Evolutionary conservation across 2,888 invertebrate genomes (phyloP), one percentile per base, ranked within the genome.

Genomic region (Folsomia manolachei): DNA sequence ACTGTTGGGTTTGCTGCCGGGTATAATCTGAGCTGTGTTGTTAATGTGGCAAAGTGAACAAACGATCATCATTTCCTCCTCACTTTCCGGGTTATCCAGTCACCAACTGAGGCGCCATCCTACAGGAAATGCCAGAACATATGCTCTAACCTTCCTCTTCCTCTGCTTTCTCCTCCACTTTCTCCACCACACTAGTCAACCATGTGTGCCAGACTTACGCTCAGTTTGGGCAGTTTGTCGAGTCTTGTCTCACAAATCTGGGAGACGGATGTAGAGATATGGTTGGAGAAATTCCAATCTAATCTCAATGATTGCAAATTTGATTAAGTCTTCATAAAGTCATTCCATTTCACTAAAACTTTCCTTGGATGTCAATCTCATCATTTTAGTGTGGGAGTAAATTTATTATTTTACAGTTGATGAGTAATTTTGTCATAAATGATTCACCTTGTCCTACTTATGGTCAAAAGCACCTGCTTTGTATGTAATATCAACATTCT

Each of bases 251-350:
- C n/a, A n/a, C n/a, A n/a, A n/a, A n/a, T n/a, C n/a, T n/a, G n/a
- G n/a, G n/a, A n/a, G n/a, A n/a, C n/a, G n/a, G n/a, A n/a, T n/a
- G n/a, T n/a, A n/a, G n/a, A n/a, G n/a, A n/a, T n/a, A n/a, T n/a
- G n/a, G 18, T 51, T 11, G 39, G 39, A 39, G 39, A 56, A 56
- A 56, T 56, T 56, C 56, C 19, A 56, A 56, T 56, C 56, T 56
- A 7, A 56, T 56, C 56, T 56, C 56, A 56, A 56, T 56, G 56
- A 56, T 56, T 56, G 56, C 56, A 56, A 56, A 56, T 56, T 56
- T 56, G 56, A 56, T 56, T 56, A 56, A 56, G 56, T 4, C n/a
- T 21, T 56, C 56, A 56, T 56, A 56, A n/a, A 56, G n/a, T 56
- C 56, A 56, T 18, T 51, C 9, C 9, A n/a, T 39, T 39, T 39